Evolutionary conservation across 2,888 invertebrate species (phyloP).

Genomic region (Amphipyra tragopoginis): DNA sequence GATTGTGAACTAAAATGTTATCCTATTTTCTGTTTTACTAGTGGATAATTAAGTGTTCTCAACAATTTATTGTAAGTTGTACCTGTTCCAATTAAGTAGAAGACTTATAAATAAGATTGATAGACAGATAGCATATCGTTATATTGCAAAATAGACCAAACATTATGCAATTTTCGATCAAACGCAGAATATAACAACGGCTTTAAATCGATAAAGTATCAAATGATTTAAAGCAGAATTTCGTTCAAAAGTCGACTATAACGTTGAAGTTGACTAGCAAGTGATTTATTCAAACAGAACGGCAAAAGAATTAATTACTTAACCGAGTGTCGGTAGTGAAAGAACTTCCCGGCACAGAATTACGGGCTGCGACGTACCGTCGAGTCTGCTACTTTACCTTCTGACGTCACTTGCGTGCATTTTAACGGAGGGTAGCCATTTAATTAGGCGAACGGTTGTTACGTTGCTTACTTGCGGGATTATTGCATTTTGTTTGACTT

Average conservation of each 20-base stretch:
- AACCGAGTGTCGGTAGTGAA: conserved; percentile 68
- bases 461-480: conserved; percentile 30
- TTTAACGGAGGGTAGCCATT: conserved; percentile 53
- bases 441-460: conserved; percentile 52
- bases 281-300: conserved; percentile 77
- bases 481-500: conserved; percentile 50
- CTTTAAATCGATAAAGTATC: conserved; percentile 15
- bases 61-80: too few species aligned
- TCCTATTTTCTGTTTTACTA: too few species aligned
- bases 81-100: neutral
- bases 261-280: conserved; percentile 63
- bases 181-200: conserved; percentile 3
- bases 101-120: neutral
- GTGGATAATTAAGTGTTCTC: too few species aligned
- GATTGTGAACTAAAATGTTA: too few species aligned
- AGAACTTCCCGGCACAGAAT: conserved; percentile 64
- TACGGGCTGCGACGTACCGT: conserved; percentile 54
- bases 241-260: conserved; percentile 60
- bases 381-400: conserved; percentile 53
- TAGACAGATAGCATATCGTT: neutral
- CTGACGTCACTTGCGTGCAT: conserved; percentile 54
- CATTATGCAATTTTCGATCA: neutral
- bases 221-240: conserved; percentile 39
- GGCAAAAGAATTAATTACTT: conserved; percentile 82
- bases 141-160: neutral